Evolutionary conservation across 2,797 vertebrate species (phyloP).

Genomic region (Gymnoscopelus braueri): DNA sequence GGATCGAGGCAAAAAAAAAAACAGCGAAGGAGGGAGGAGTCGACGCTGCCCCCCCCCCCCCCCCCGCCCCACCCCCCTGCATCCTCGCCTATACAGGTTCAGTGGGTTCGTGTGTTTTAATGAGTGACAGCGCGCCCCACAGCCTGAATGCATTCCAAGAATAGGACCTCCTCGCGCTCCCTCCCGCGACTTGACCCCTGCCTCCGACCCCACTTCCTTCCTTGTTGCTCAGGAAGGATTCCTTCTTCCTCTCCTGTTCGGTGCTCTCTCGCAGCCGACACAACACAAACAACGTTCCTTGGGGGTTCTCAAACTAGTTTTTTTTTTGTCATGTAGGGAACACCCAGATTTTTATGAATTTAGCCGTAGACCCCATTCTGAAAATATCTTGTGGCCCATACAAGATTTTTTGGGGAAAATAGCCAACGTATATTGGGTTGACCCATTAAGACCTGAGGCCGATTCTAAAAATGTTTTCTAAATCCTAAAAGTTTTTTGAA

Average conservation of each 20-base stretch:
- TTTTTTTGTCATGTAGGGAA: too few species aligned
- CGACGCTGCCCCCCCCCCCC: neutral
- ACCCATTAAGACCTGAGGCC: too few species aligned
- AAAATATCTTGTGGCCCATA: too few species aligned
- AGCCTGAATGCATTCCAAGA: conserved; percentile 35
- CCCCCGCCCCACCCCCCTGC: neutral
- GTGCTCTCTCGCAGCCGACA: neutral
- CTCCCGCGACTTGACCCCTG: conserved; percentile 5
- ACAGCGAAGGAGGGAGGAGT: conserved; percentile 10
- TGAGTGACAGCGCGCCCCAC: conserved; percentile 36
- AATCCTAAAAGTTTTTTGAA: too few species aligned
- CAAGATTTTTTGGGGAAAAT: too few species aligned
- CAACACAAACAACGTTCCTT: too few species aligned
- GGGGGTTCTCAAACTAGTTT: neutral
- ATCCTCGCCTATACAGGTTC: conserved; percentile 17
- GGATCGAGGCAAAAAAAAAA: neutral
- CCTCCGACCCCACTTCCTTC: conserved; percentile 12
- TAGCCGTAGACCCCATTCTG: too few species aligned
- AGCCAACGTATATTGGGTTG: too few species aligned
- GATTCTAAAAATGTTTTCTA: too few species aligned
- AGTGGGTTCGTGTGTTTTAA: conserved; percentile 50
- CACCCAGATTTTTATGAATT: too few species aligned
- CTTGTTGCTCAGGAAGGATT: too few species aligned
- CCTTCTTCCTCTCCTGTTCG: conserved; percentile 11
- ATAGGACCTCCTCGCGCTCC: neutral